Base-by-base conservation (phyloP, 2,888 invertebrate genomes). In the Chrysodeixis includens region DNA sequence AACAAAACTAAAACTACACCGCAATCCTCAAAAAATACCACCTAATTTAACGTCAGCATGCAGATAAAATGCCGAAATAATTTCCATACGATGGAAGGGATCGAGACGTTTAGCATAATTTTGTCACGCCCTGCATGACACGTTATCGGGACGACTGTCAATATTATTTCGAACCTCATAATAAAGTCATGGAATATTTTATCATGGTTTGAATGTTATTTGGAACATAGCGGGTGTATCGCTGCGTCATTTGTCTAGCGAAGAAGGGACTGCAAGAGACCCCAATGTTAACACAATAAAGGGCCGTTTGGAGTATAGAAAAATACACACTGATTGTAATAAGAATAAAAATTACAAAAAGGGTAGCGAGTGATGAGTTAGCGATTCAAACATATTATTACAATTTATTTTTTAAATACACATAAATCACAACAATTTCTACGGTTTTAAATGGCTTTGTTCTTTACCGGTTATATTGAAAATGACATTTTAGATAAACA, bases 31-130 rank as follows among this genome's bases (percentile, higher is more conserved):
- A 52, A 70, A 40, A 59, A 59, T 62, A 62, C 63, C 62, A 30
- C 7, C 54, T 57, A 52, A 66, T 62, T 64, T 54, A 59, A 32
- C 56, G 46, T 44, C 49, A 59, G 59, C 62, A 56, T 30, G 62
- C 46, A 49, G 70, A 72, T 70, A 67, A 18, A 70, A 75, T 57
- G 51, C 72, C 65, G 63, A 77, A 79, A 77, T 79, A 69, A 79
- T 77, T 79, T 69, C 69, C 77, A 60, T 72, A 70, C 53, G 35
- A 72, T 62, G 62, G 69, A 51, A 65, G 68, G 65, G 75, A 69
- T 77, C 71, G 70, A 62, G 53, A 56, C 74, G 68, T 73, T 79
- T 79, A 77, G 68, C 78, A 79, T 79, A 79, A 79, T 79, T 75
- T 66, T 62, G 62, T 60, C 61, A 40, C 56, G 53, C n/a, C 18